These are phyloP conservation scores for Melolontha melolontha DNA, from an alignment of 2,888 invertebrate genomes.

Conservation along the genomic window DNA sequence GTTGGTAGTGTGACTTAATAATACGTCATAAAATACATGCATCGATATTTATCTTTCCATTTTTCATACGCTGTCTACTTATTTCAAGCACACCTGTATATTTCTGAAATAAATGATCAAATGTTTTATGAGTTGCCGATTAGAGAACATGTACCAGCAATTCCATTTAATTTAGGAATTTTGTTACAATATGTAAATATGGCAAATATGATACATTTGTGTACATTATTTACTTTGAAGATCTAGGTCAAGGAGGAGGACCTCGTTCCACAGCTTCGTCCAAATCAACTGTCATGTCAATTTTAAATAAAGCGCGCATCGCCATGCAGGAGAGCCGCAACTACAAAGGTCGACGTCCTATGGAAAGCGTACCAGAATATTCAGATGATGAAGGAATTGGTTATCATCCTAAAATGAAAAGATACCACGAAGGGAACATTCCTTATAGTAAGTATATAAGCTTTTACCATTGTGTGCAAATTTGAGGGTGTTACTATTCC, in stretches of 20 bases:
- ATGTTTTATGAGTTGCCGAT: no score
- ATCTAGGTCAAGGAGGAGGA: not conserved
- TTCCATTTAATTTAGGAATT: no score
- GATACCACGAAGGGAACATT: not conserved
- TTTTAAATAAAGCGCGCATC: conserved; percentile 25
- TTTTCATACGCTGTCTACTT: no score
- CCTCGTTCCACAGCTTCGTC: conserved; percentile 15
- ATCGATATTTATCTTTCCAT: no score
- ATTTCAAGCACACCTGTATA: no score
- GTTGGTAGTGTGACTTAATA: no score
- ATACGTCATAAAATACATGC: no score
- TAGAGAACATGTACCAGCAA: no score
- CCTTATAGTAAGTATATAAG: conserved; percentile 6
- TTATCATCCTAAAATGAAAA: conserved; percentile 11
- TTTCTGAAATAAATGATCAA: no score
- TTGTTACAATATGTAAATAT: no score
- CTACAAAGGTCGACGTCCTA: not conserved
- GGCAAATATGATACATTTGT: not conserved
- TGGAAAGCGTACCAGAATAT: conserved; percentile 1
- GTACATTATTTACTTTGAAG: conserved; percentile 4
- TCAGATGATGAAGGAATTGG: conserved; percentile 21
- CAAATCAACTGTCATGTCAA: conserved; percentile 30
- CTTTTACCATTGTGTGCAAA: not conserved
- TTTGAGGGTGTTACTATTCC: not conserved
- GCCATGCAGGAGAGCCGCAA: conserved; percentile 21